phyloP scores from a whole-genome alignment of 2,113 vertebrate genomes.

The Notarius lentiginosus region DNA sequence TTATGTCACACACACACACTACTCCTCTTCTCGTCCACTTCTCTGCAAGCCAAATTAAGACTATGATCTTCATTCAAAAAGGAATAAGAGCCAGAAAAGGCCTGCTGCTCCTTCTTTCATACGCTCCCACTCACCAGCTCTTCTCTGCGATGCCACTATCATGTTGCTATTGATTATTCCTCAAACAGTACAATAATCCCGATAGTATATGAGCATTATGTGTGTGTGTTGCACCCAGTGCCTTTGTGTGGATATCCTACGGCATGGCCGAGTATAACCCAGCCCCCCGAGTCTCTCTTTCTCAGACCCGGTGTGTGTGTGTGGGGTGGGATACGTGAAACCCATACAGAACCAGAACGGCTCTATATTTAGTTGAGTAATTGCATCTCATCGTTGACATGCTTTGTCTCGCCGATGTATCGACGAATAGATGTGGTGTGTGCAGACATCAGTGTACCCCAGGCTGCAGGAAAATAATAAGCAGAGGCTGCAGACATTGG shows the following conservation, averaged over 20 bases:
- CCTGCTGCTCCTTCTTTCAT: slow-evolving; percentile 6
- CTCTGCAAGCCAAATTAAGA: background rate
- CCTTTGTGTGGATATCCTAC: background rate
- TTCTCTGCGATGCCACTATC: slow-evolving; percentile 8
- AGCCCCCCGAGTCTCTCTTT: background rate
- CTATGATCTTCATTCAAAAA: slow-evolving; percentile 7
- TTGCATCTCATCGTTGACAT: slow-evolving; percentile 25
- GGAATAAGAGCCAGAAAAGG: background rate
- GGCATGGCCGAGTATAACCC: background rate
- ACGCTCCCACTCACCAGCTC: slow-evolving; percentile 10
- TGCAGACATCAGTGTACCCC: slow-evolving; percentile 5
- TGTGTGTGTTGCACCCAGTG: background rate
- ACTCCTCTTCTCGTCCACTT: slow-evolving; percentile 8
- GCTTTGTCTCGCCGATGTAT: slow-evolving; percentile 23
- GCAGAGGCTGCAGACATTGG: background rate
- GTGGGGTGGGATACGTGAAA: background rate
- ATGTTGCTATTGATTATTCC: slow-evolving; percentile 32
- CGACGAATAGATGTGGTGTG: slow-evolving; percentile 30
- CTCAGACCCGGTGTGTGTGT: background rate
- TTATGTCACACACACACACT: background rate
- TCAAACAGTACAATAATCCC: slow-evolving; percentile 17
- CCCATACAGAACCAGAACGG: slow-evolving; percentile 9
- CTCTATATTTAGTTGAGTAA: slow-evolving; percentile 49
- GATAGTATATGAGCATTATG: background rate
- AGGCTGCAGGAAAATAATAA: background rate